Conservation (phyloP, 2,888 invertebrate genomes). For the Mythimna pallens region DNA sequence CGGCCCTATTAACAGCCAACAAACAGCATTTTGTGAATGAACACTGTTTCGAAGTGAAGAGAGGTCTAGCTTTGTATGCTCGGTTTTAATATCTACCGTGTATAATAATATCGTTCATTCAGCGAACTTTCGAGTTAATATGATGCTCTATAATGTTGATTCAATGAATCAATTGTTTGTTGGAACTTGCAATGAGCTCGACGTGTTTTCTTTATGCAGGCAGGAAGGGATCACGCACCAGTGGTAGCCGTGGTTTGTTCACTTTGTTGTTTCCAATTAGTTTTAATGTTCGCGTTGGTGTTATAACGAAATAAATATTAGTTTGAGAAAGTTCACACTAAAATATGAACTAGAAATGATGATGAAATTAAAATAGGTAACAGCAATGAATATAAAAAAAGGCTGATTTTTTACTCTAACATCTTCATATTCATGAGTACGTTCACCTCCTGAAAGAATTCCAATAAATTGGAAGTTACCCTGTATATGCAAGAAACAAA, state of each 20-base stretch:
- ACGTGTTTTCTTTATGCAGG: constrained; percentile 21
- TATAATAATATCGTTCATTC: constrained; percentile 55
- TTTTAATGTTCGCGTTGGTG: background rate
- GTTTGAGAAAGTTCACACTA: background rate
- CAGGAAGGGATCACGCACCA: constrained; percentile 12
- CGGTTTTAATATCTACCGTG: constrained; percentile 17
- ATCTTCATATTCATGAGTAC: background rate
- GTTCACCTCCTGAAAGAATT: background rate
- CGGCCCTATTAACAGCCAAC: background rate
- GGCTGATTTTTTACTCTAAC: background rate
- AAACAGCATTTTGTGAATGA: constrained; percentile 56
- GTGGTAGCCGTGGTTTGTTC: constrained; percentile 1
- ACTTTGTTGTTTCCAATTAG: background rate
- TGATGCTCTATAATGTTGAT: constrained; percentile 33
- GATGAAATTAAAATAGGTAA: background rate
- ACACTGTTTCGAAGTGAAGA: constrained; percentile 56
- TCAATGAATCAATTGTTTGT: constrained; percentile 30
- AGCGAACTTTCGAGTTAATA: constrained; percentile 49
- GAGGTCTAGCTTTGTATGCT: constrained; percentile 38
- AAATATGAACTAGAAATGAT: background rate
- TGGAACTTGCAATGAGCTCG: background rate
- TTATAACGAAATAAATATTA: background rate
- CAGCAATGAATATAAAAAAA: background rate
- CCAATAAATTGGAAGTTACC: background rate
- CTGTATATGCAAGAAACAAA: background rate